Percentiles rank a stretch among this genome's conserved stretches.
These are phyloP conservation scores for Dermatemys mawii DNA, from an alignment of 2,113 vertebrate genomes.

Conservation along the genomic window DNA sequence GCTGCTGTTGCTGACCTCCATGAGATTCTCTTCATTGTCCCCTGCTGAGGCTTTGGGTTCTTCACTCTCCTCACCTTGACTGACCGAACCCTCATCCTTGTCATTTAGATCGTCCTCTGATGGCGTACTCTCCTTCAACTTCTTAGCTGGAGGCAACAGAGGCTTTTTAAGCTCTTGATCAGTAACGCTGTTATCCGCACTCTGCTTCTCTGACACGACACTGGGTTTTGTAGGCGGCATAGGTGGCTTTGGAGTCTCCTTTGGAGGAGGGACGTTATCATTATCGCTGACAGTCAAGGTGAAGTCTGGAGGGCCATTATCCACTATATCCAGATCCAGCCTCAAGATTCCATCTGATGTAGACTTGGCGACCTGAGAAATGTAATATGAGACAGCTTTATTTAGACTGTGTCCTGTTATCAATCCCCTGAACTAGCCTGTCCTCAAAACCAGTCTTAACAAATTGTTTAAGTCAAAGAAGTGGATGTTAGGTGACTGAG, in stretches of 20 bases:
- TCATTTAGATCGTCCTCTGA: slow-evolving; percentile 56
- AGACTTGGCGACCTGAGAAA: slow-evolving; percentile 83
- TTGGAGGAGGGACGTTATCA: slow-evolving; percentile 42
- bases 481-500: too few species aligned
- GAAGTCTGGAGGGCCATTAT: slow-evolving; percentile 74
- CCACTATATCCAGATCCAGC: slow-evolving; percentile 85
- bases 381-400: not conserved
- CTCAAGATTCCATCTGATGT: slow-evolving; percentile 88
- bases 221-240: slow-evolving; percentile 76
- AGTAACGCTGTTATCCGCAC: slow-evolving; percentile 32
- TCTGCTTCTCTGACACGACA: slow-evolving; percentile 44
- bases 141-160: slow-evolving; percentile 74
- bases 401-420: not conserved
- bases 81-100: slow-evolving; percentile 45
- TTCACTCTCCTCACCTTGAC: not conserved
- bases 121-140: slow-evolving; percentile 73
- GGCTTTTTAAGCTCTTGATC: slow-evolving; percentile 53
- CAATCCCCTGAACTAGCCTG: not conserved
- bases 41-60: slow-evolving; percentile 1
- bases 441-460: not conserved
- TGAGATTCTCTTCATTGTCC: slow-evolving; percentile 50
- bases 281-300: slow-evolving; percentile 40
- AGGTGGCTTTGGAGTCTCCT: slow-evolving; percentile 70
- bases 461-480: not conserved
- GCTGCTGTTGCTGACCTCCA: slow-evolving; percentile 52